Base-by-base conservation (phyloP, 2,797 vertebrate genomes). In the Adrianichthys oophorus region DNA sequence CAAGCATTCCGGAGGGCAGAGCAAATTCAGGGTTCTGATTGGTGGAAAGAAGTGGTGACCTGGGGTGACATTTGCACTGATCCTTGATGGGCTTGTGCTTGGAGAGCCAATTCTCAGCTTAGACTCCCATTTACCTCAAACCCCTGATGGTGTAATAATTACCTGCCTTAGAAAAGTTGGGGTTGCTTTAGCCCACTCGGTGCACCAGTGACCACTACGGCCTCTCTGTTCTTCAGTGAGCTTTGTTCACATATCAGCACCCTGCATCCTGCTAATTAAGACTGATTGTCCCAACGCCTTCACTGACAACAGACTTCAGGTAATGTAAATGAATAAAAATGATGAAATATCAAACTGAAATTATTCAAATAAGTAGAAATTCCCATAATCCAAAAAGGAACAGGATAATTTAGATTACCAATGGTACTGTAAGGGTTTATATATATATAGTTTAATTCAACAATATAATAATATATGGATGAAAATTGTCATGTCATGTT, bases 161-260 rank as follows among this genome's bases (percentile, higher is more conserved):
- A 89, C 87, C 83, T 85, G 83, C 70, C 79, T 91, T 87, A 86
- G 82, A 79, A 87, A 88, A 90, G 68, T 62, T 16, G 49, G 56
- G 72, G 75, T 76, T 74, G 75, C 76, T 70, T 42, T 21, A 53
- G 72, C 60, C 59, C 16, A 19, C 40, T 70, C 59, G 71, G 48
- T 58, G 37, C 15, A 7, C 47, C 60, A 51, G 56, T 64, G 44
- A 42, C 53, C 65, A 6, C 59, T 61, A 40, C 43, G 59, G 66
- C 63, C 55, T 54, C 17, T 41, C 70, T 69, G 67, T 81, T 83
- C 76, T 56, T 76, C 65, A 70, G 44, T 55, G 21, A 56, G 65
- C 76, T 86, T 85, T 87, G 83, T 88, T 83, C 67, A 64, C 50
- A 56, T 70, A 70, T 75, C 76, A 80, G 16, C 52, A 51, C 72